These are phyloP conservation scores for Chymomyza amoena DNA, from an alignment of 2,888 invertebrate genomes.

Conservation along the genomic window DNA sequence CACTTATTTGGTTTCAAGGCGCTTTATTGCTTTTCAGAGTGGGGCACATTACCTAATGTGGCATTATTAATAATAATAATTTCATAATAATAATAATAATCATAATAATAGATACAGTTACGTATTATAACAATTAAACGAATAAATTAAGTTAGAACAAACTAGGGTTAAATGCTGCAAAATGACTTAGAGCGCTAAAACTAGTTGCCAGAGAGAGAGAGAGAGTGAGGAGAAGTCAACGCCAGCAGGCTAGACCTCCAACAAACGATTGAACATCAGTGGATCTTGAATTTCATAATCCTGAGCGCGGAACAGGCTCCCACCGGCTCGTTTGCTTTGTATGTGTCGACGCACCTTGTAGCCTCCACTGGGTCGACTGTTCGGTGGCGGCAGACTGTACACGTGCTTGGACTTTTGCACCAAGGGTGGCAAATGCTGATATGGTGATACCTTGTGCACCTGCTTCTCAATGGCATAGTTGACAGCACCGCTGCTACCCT, in stretches of 20 bases:
- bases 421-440: slow-evolving; percentile 64
- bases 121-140: slow-evolving; percentile 38
- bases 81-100: slow-evolving; percentile 6
- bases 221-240: no score
- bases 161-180: slow-evolving; percentile 53
- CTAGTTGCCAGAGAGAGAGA: slow-evolving; percentile 2
- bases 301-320: slow-evolving; percentile 33
- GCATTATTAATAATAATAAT: slow-evolving; percentile 29
- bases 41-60: background rate
- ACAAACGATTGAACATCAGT: slow-evolving; percentile 67
- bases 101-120: background rate
- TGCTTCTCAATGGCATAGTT: slow-evolving; percentile 73
- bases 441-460: slow-evolving; percentile 64
- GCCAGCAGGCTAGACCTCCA: slow-evolving; percentile 43
- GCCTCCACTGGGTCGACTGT: slow-evolving; percentile 24
- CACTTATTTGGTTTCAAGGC: slow-evolving; percentile 25
- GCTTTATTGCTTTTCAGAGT: slow-evolving; percentile 47
- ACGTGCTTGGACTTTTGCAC: slow-evolving; percentile 73
- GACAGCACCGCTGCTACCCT: slow-evolving; percentile 41
- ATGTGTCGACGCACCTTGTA: slow-evolving; percentile 70
- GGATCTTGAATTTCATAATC: slow-evolving; percentile 72
- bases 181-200: slow-evolving; percentile 64
- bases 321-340: slow-evolving; percentile 15
- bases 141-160: slow-evolving; percentile 55
- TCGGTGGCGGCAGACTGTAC: slow-evolving; percentile 65